Base-by-base conservation (phyloP, 2,113 vertebrate species). In the Vicugna pacos region DNA sequence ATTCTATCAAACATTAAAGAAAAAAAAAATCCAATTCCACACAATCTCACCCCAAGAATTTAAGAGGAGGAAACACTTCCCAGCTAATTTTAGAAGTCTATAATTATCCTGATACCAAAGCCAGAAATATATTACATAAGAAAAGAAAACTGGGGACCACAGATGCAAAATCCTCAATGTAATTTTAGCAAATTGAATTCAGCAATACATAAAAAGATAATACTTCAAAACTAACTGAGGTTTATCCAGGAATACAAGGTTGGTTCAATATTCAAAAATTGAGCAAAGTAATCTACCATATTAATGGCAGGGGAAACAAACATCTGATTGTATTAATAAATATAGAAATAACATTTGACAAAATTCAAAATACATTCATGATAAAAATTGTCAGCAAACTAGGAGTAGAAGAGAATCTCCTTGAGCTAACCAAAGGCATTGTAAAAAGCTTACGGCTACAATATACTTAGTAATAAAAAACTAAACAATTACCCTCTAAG, bases 151-250 rank as follows among this genome's bases (percentile, higher is more conserved):
- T 72, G 19, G 10, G 81, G 58, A 80, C 12, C 30, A 62, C 35
- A 81, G 54, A 80, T 73, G 56, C 56, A 91, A 85, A 87, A 92
- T 64, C 50, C 72, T 92, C 54, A 92, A 50, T 32, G 69, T 62
- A 77, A 82, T 70, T 69, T 83, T 93, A 83, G 50, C 42, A 52
- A 83, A 56, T 48, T 77, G 12, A 93, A 83, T 48, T 30, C 7
- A 32, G 6, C 12, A 32, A 77, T n/a, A 38, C 13, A 62, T 83
- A 48, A 82, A 76, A 65, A 58, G 26, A 60, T 26, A 38, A 88
- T 20, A 89, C 11, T 46, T 72, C 14, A 70, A 26, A 62, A 22
- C 24, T 48, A 93, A 83, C 11, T 54, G 69, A 83, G 20, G 38
- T 73, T 84, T 77, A 81, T 62, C 48, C 42, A 83, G 50, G 22